Evolutionary conservation across 2,113 vertebrate species (phyloP), one percentile per base, ranked within the genome.

Genomic region (Nothoprocta pentlandii): DNA sequence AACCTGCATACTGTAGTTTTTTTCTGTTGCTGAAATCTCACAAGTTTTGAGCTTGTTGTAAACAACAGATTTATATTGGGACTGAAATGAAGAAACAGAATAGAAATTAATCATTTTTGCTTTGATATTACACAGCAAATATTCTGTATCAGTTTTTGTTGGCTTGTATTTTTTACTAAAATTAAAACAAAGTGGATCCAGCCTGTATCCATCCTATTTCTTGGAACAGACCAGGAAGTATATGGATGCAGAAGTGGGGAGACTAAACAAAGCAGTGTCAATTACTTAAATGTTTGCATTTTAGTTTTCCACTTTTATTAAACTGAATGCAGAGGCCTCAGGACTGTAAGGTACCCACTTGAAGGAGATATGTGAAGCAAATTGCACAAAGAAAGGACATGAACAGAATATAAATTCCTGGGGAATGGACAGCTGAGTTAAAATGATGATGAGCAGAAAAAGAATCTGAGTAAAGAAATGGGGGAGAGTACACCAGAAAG

Each of bases 311-410:
- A 20, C 6, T 68, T 61, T 13, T 32, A 30, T 19, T 82, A 46
- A 17, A 36, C 89, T 76, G 30, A 68, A 41, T 32, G 16, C 11
- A 66, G 59, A 71, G 36, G 8, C 39, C 79, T 80, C 42, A 59
- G 75, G 19, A 39, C 13, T 66, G n/a, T 67, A 56, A 87, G 64
- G 25, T 2, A 15, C 23, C 5, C 1, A 16, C 4, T 56, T 66
- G 21, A 41, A 77, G 62, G 39, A 0, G 0, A 9, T 13, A 63
- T 3, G 4, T 58, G 44, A 44, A 68, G 34, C 63, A 11, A 62
- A 39, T 56, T 88, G 26, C 49, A 12, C 3, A 6, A 90, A 36
- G 58, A 87, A 59, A 78, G 66, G 21, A 25, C 10, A 28, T 10
- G 7, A 76, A 69, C 46, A 39, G n/a, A 47, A n/a, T 30, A n/a